Evolutionary conservation across 92 coral and sea anemone genomes (phyloP).

Genomic region (Ricordea florida): DNA sequence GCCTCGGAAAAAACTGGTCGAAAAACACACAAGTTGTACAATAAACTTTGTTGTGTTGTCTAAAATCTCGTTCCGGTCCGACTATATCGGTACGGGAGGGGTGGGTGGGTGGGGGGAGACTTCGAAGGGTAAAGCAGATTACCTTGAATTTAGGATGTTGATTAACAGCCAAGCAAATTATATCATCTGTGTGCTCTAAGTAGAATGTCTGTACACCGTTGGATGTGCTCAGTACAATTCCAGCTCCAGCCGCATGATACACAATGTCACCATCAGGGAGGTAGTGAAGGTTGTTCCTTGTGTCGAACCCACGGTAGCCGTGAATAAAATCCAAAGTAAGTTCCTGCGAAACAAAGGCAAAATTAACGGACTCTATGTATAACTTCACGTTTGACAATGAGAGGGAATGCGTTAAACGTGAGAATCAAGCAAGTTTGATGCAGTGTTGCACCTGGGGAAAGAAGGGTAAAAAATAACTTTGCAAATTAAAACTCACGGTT

Average conservation of each 20-base stretch:
- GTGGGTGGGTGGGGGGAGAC: background rate
- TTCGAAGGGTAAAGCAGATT: background rate
- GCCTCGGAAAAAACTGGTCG: background rate
- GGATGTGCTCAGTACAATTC: slow-evolving; percentile 90
- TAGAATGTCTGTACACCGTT: slow-evolving; percentile 93
- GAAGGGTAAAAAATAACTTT: no score
- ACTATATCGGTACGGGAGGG: no score
- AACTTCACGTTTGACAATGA: background rate
- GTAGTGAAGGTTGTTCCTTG: slow-evolving; percentile 94
- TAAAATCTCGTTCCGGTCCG: no score
- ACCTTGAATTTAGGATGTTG: slow-evolving; percentile 98
- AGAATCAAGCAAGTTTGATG: background rate
- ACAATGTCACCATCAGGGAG: slow-evolving; percentile 89
- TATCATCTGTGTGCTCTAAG: slow-evolving; percentile 98
- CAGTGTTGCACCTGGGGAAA: no score
- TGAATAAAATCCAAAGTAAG: slow-evolving; percentile 89
- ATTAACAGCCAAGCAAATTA: slow-evolving; percentile 88
- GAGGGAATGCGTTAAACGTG: background rate
- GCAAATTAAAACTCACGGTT: no score
- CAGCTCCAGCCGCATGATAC: slow-evolving; percentile 98
- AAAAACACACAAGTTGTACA: no score
- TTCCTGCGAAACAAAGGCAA: slow-evolving; percentile 55
- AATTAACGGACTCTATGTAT: background rate
- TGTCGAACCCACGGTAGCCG: slow-evolving; percentile 99
- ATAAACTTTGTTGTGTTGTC: no score